These are phyloP conservation scores for Diadumene lineata DNA, from an alignment of 92 coral and sea anemone genomes.

Conservation along the genomic window DNA sequence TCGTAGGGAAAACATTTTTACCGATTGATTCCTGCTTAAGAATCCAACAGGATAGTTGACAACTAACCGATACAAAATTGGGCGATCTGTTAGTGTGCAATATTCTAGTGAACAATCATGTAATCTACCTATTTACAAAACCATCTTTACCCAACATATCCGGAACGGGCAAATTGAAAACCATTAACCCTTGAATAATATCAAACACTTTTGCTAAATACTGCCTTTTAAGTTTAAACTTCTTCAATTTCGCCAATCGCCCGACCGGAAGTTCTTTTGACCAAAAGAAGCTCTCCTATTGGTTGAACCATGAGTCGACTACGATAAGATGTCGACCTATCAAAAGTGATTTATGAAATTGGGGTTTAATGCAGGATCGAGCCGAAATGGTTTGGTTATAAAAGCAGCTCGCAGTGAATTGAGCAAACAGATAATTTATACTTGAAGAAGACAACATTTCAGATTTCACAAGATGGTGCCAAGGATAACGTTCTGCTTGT, in stretches of 20 bases:
- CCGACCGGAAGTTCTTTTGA: slow-evolving; percentile 26
- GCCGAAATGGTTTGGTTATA: slow-evolving; percentile 3
- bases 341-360: slow-evolving; percentile 80
- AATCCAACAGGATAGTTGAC: not conserved
- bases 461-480: not conserved
- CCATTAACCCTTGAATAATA: slow-evolving; percentile 4
- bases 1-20: not conserved
- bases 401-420: not conserved
- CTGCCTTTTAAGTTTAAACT: slow-evolving; percentile 13
- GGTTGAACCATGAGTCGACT: slow-evolving; percentile 23
- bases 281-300: slow-evolving; percentile 16
- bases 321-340: slow-evolving; percentile 34
- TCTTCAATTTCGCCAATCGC: slow-evolving; percentile 7
- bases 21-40: not conserved
- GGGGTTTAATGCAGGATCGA: slow-evolving; percentile 6
- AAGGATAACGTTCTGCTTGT: not conserved
- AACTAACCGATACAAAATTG: too few species aligned
- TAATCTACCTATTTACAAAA: not conserved
- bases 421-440: not conserved
- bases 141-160: not conserved
- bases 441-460: not conserved
- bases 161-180: slow-evolving; percentile 9
- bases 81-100: too few species aligned
- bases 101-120: not conserved
- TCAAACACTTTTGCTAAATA: slow-evolving; percentile 13